Evolutionary conservation across 2,888 invertebrate genomes (phyloP), one percentile per base, ranked within the genome.

Genomic region (Mythimna vitellina): DNA sequence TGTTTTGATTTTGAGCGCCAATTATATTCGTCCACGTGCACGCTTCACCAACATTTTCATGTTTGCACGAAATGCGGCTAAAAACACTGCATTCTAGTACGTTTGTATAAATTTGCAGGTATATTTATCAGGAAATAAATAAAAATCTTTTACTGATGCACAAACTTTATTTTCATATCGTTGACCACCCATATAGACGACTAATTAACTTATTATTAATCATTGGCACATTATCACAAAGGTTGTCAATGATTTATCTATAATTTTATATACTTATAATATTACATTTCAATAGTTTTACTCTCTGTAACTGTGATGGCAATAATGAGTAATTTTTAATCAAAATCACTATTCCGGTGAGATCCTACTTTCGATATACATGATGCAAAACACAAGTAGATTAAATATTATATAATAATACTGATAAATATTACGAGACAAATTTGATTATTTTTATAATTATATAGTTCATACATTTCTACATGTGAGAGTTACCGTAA

Each of bases 221-320:
- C 96, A 96, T 96, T 96, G 96, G 96, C 96, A 96, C 96, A 92
- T 94, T 96, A 96, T 96, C 96, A 96, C 96, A 96, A 93, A 93
- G 91, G 89, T 94, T 92, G 94, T 94, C 96, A 96, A 96, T 96
- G 96, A 96, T 96, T 89, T 87, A 81, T 78, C 38, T 63, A 77
- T 81, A 81, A 86, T 87, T 88, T 86, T 80, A 87, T 78, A 83
- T 82, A 82, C 67, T 80, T 81, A 77, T 20, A 65, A 76, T 73
- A 79, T 46, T 46, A 82, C 46, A 86, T 78, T 87, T 82, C 73
- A 75, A 81, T 81, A 81, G 76, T 78, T 84, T 80, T 81, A 81
- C 78, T 81, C 77, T 83, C 71, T 78, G 76, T 81, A 83, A 74
- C 61, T 84, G 84, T 88, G 87, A 89, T 89, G 87, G 89, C 86